Base-by-base conservation (phyloP, 2,113 vertebrate genomes). In the Lota lota region DNA sequence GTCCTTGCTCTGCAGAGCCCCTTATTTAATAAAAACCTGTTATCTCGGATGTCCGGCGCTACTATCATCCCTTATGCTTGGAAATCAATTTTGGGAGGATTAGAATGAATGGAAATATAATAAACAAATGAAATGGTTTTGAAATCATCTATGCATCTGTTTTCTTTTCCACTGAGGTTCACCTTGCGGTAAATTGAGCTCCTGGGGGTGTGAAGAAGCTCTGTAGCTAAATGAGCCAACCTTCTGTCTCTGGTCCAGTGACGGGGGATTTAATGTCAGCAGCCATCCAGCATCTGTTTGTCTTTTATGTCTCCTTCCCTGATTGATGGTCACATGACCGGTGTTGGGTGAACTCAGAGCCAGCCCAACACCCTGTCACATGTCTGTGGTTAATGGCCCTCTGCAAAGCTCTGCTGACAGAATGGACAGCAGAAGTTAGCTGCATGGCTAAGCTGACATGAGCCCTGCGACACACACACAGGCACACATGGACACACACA, bases 191-290 rank as follows among this genome's bases (percentile, higher is more conserved):
- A 33, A 33, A 33, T 4, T 33, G 28, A 5, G 28, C 28, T 33
- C 28, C 28, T 33, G 28, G 28, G 59, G 61, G 22, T 74, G 75
- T 78, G 74, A 71, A 69, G 2, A 75, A 69, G 62, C 69, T 62
- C 1, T 1, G 69, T 75, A 64, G 78, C 78, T 50, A 74, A 77
- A 77, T 73, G 70, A 73, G 82, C 73, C 80, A 68, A 64, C 64
- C 72, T 70, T 77, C 76, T 75, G 82, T 84, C 78, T 78, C 70
- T 28, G 73, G 75, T 69, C 70, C 76, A 78, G 77, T 75, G 85
- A 82, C 86, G 79, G 83, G 74, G 75, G 80, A 84, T 85, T 86
- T 80, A 81, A 78, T 79, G 87, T 85, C 81, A 81, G 81, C 75
- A 56, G 70, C 82, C 84, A 85, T 88, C 88, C 84, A 77, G 79